Conservation (phyloP, 2,888 invertebrate species). For the Oscheius sp. region DNA sequence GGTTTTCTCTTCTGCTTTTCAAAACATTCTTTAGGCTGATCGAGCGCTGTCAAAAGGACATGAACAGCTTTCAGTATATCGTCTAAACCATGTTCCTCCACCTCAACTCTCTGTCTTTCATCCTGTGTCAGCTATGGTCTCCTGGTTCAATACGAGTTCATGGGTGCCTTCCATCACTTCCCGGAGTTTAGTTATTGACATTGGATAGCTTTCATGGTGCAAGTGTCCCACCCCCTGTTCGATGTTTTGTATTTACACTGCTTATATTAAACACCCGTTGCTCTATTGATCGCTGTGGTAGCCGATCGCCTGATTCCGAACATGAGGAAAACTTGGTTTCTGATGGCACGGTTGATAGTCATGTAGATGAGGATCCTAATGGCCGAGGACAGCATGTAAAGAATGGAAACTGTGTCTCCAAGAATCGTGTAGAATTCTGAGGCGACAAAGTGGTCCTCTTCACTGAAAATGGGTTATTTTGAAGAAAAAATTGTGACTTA, state of each 20-base stretch:
- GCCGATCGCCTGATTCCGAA: background rate
- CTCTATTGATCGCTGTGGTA: background rate
- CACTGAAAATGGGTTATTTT: constrained; percentile 41
- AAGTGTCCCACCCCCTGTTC: no score
- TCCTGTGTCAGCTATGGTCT: background rate
- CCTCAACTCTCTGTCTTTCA: background rate
- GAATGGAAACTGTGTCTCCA: constrained; percentile 59
- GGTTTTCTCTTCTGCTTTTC: constrained; percentile 1
- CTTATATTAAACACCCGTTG: background rate
- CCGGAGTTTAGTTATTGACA: background rate
- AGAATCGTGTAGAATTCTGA: constrained; percentile 63
- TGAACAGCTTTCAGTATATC: constrained; percentile 66
- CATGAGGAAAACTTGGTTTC: constrained; percentile 42
- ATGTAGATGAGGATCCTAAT: constrained; percentile 66
- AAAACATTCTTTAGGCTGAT: constrained; percentile 54
- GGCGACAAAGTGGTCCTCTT: constrained; percentile 58
- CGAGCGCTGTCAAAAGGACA: constrained; percentile 59
- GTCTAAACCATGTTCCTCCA: constrained; percentile 36
- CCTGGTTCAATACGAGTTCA: constrained; percentile 2
- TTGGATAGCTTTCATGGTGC: no score
- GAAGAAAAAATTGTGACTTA: constrained; percentile 33
- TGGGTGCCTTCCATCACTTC: background rate
- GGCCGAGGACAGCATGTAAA: constrained; percentile 60
- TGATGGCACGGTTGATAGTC: constrained; percentile 53
- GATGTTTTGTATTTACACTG: no score